phyloP scores from a whole-genome alignment of 2,888 invertebrate species.

The Temnothorax unifasciatus region DNA sequence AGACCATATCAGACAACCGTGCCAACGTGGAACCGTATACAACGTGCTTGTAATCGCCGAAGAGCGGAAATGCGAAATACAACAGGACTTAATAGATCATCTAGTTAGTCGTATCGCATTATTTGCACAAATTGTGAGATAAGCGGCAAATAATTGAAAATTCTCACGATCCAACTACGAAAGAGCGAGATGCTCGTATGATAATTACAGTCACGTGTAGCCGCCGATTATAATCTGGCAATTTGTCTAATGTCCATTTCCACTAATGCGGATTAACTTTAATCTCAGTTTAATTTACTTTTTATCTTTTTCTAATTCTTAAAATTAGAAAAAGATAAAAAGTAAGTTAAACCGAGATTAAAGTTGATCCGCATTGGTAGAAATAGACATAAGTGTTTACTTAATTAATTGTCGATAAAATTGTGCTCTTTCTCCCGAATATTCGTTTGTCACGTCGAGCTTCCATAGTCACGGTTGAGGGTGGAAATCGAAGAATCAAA shows the following conservation, averaged over 20 bases:
- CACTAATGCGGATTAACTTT: too few species aligned
- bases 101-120: constrained; percentile 18
- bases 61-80: constrained; percentile 46
- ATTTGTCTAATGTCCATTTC: constrained; percentile 18
- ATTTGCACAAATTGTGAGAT: constrained; percentile 42
- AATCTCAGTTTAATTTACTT: too few species aligned
- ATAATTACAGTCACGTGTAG: constrained; percentile 40
- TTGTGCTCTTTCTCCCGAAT: constrained; percentile 1
- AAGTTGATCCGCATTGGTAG: too few species aligned
- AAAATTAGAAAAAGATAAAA: too few species aligned
- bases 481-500: constrained; percentile 63
- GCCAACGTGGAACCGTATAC: constrained; percentile 18
- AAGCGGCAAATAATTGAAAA: constrained; percentile 18
- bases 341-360: too few species aligned
- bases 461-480: neutral
- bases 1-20: constrained; percentile 45
- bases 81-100: constrained; percentile 45
- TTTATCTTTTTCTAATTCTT: too few species aligned
- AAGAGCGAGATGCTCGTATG: constrained; percentile 6
- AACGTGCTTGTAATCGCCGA: constrained; percentile 36
- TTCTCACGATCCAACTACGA: constrained; percentile 17
- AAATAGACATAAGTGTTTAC: neutral
- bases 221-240: neutral
- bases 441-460: constrained; percentile 14
- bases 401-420: constrained; percentile 42